Conservation (phyloP, 2,888 invertebrate species). For the Hydropsyche betteni region DNA sequence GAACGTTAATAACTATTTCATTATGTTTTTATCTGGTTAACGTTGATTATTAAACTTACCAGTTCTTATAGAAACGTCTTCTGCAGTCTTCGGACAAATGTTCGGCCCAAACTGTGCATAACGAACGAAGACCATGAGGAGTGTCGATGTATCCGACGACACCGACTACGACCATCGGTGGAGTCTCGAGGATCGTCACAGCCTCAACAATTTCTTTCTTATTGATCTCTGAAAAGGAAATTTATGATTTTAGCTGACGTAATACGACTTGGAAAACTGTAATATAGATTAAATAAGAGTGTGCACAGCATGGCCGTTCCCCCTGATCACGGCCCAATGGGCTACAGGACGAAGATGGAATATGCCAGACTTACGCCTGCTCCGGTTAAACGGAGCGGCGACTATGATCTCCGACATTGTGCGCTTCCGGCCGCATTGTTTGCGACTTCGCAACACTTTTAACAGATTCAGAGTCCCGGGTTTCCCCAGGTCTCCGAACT, state of each 20-base stretch:
- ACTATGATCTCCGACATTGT: slow-evolving; percentile 65
- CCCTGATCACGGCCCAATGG: slow-evolving; percentile 65
- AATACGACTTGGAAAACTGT: background rate
- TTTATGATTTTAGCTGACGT: background rate
- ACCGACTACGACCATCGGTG: slow-evolving; percentile 98
- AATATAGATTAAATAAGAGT: slow-evolving; percentile 53
- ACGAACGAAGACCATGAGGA: slow-evolving; percentile 93
- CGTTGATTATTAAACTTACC: slow-evolving; percentile 71
- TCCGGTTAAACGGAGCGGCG: slow-evolving; percentile 56
- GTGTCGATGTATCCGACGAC: slow-evolving; percentile 99
- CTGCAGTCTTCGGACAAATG: slow-evolving; percentile 99
- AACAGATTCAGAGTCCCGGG: slow-evolving; percentile 1
- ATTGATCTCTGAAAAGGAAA: slow-evolving; percentile 84
- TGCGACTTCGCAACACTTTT: slow-evolving; percentile 46
- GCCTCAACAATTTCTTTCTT: slow-evolving; percentile 99
- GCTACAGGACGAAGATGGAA: slow-evolving; percentile 69
- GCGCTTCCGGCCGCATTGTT: slow-evolving; percentile 53
- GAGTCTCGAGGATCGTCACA: slow-evolving; percentile 97
- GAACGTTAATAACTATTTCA: slow-evolving; percentile 11
- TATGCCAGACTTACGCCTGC: slow-evolving; percentile 65
- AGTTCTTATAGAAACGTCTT: slow-evolving; percentile 99
- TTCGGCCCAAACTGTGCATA: slow-evolving; percentile 98
- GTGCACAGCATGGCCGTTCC: slow-evolving; percentile 70
- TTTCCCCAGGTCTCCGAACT: slow-evolving; percentile 36
- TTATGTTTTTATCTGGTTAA: too few relatives aligned